phyloP scores from a whole-genome alignment of 2,888 invertebrate species.

The Muscina levida region DNA sequence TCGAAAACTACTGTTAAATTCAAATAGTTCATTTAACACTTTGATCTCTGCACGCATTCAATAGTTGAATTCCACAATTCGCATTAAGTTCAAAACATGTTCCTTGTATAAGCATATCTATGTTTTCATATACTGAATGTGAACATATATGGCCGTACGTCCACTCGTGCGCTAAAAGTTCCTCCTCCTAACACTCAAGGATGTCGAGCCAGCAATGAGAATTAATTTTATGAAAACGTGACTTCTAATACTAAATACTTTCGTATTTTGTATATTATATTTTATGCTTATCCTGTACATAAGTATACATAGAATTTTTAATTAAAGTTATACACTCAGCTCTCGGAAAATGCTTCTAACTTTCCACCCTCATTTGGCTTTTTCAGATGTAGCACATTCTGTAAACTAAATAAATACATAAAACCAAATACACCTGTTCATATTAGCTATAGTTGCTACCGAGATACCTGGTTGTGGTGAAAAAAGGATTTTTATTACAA shows the following conservation, averaged over 20 bases:
- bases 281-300: constrained; percentile 1
- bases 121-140: no score
- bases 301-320: constrained; percentile 19
- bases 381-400: background rate
- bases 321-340: constrained; percentile 20
- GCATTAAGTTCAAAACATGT: background rate
- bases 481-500: constrained; percentile 7
- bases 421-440: constrained; percentile 17
- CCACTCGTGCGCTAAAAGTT: no score
- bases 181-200: no score
- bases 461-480: background rate
- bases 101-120: no score
- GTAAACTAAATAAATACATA: background rate
- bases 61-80: constrained; percentile 1
- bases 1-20: no score
- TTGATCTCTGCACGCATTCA: background rate
- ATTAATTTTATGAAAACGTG: constrained; percentile 19
- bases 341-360: background rate
- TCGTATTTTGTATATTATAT: constrained; percentile 1
- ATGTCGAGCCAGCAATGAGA: background rate
- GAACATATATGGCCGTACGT: no score
- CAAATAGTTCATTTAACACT: no score
- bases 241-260: constrained; percentile 25
- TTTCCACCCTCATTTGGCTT: background rate
- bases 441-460: constrained; percentile 1